Evolutionary conservation across 2,797 vertebrate species (phyloP).

Genomic region (Trachurus trachurus): DNA sequence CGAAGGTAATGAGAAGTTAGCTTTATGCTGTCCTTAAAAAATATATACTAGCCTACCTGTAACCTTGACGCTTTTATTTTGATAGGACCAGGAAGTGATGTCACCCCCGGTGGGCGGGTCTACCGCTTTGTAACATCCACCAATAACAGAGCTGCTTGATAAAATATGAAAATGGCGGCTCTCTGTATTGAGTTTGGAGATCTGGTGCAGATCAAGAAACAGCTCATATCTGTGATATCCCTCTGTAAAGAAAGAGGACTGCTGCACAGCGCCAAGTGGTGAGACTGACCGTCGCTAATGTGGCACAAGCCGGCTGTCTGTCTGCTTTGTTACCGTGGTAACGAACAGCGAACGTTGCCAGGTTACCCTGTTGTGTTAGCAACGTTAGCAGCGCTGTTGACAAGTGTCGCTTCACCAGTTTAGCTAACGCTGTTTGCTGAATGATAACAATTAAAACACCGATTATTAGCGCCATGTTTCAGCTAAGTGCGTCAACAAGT

Average conservation of each 20-base stretch:
- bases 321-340: neutral
- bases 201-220: constrained; percentile 94
- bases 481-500: neutral
- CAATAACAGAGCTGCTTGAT: constrained; percentile 56
- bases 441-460: neutral
- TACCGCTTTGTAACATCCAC: constrained; percentile 43
- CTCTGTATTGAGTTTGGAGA: constrained; percentile 88
- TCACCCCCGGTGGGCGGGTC: neutral
- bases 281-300: constrained; percentile 49
- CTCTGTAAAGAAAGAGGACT: constrained; percentile 95
- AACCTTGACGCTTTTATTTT: constrained; percentile 7
- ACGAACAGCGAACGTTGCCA: neutral
- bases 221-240: constrained; percentile 91
- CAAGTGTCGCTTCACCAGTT: neutral
- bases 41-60: neutral
- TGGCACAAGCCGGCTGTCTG: neutral
- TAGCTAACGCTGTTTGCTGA: neutral
- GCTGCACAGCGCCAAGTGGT: constrained; percentile 97
- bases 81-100: constrained; percentile 33
- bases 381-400: constrained; percentile 55
- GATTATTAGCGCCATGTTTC: too few relatives aligned
- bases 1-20: neutral
- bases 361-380: constrained; percentile 41
- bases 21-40: neutral
- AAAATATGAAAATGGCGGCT: constrained; percentile 85